Evolutionary conservation across 2,113 vertebrate genomes (phyloP).

Genomic region (Mesitornis unicolor): DNA sequence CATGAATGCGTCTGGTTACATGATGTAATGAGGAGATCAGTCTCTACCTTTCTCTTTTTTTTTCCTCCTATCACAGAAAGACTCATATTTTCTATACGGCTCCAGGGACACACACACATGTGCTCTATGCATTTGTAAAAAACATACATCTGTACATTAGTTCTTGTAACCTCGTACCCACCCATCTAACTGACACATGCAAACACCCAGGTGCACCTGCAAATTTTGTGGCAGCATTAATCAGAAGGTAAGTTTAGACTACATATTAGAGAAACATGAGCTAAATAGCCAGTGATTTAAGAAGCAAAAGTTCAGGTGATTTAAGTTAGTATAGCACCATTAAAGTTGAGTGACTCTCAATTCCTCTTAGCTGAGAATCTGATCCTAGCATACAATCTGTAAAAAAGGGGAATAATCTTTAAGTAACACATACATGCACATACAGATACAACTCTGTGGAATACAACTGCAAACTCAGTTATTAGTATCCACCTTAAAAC

Average conservation of each 20-base stretch:
- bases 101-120: accelerated
- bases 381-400: background rate
- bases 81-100: background rate
- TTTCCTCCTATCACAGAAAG: background rate
- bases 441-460: background rate
- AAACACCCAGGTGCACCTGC: background rate
- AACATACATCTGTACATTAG: background rate
- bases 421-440: background rate
- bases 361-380: background rate
- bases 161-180: background rate
- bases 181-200: background rate
- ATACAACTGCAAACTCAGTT: background rate
- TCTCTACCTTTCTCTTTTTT: background rate
- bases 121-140: background rate
- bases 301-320: background rate
- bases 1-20: background rate
- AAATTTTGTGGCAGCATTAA: background rate
- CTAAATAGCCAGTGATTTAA: background rate
- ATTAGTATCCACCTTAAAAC: background rate
- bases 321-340: background rate
- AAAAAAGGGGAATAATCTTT: background rate
- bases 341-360: background rate
- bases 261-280: background rate
- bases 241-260: background rate
- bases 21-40: background rate